These are phyloP conservation scores for Dascillus cervinus DNA, from an alignment of 2,888 invertebrate genomes.

Conservation along the genomic window DNA sequence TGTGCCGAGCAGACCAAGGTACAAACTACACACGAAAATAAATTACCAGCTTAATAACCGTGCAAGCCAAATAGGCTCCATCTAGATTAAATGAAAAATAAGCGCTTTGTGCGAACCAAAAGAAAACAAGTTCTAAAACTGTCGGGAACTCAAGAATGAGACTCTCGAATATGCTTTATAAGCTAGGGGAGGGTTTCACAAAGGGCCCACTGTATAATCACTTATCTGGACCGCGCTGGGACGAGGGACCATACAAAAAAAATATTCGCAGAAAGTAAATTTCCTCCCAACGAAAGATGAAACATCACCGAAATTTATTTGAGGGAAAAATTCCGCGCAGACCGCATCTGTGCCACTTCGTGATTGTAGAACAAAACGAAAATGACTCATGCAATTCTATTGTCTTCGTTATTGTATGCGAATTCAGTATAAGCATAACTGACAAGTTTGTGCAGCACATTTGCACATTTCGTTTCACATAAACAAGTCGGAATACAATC, in stretches of 20 bases:
- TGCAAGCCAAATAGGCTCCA: slow-evolving; percentile 27
- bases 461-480: slow-evolving; percentile 18
- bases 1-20: too few species aligned
- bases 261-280: too few species aligned
- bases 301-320: too few species aligned
- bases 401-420: too few species aligned
- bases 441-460: slow-evolving; percentile 16
- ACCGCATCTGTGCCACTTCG: too few species aligned
- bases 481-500: slow-evolving; percentile 19
- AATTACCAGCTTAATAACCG: slow-evolving; percentile 29
- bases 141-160: slow-evolving; percentile 24
- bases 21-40: slow-evolving; percentile 25
- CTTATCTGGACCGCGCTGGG: slow-evolving; percentile 26
- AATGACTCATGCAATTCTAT: too few species aligned
- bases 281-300: too few species aligned
- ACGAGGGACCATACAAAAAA: slow-evolving; percentile 13
- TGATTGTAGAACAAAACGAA: too few species aligned
- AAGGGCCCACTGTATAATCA: slow-evolving; percentile 26
- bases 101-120: slow-evolving; percentile 24
- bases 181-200: slow-evolving; percentile 22
- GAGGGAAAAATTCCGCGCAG: too few species aligned
- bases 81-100: slow-evolving; percentile 32
- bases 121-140: slow-evolving; percentile 30
- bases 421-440: slow-evolving; percentile 15
- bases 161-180: slow-evolving; percentile 24